Evolutionary conservation across 92 coral and sea anemone species (phyloP).

Genomic region (Parazoanthus atlanticus): DNA sequence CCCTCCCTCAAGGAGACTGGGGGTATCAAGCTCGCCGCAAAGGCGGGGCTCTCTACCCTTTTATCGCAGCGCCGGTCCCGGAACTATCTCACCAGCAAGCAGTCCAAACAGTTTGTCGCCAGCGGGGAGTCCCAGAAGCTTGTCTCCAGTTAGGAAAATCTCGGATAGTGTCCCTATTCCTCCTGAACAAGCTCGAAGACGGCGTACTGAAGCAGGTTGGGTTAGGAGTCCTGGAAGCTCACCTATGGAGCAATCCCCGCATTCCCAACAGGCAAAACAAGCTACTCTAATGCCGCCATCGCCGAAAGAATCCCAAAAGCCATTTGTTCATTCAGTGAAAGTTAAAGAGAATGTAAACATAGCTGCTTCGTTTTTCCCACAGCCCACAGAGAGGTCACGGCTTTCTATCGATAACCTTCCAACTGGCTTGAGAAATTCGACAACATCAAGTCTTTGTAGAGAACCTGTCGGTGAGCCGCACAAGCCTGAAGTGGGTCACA

Average conservation of each 20-base stretch:
- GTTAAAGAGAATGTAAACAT: conserved; percentile 8
- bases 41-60: conserved; percentile 23
- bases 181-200: not conserved
- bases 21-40: not conserved
- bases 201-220: not conserved
- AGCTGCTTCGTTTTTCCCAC: conserved; percentile 20
- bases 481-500: not conserved
- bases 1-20: not conserved
- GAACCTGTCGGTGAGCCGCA: not conserved
- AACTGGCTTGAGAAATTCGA: not conserved
- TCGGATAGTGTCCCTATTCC: conserved; percentile 28
- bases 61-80: not conserved
- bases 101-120: conserved; percentile 4
- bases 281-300: conserved; percentile 4
- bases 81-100: not conserved
- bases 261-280: not conserved
- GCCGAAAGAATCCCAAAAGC: conserved; percentile 1
- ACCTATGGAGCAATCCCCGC: conserved; percentile 19
- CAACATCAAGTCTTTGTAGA: not conserved
- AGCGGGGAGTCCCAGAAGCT: not conserved
- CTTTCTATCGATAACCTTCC: conserved; percentile 1
- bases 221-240: conserved; percentile 19
- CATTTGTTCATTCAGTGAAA: conserved; percentile 20
- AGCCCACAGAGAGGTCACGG: not conserved
- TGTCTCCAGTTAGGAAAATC: conserved; percentile 1